Percentiles rank a stretch among this genome's conserved stretches.
phyloP scores from a whole-genome alignment of 1,140 invertebrate genomes.

The Drosophila repleta region DNA sequence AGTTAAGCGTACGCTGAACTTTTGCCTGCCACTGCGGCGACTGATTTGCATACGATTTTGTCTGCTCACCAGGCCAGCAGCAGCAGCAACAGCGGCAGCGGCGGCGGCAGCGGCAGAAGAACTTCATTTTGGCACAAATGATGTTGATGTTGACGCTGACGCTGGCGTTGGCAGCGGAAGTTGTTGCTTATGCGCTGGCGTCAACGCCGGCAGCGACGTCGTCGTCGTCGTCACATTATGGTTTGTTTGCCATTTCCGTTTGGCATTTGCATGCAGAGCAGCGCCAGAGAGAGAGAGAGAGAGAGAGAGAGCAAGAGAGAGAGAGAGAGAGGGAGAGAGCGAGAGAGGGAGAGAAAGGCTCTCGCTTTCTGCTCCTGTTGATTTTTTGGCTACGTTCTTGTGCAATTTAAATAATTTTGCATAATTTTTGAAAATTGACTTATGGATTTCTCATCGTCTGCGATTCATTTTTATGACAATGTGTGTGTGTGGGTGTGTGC shows the following conservation, averaged over 20 bases:
- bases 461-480: constrained; percentile 70
- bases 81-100: constrained; percentile 8
- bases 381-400: constrained; percentile 59
- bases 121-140: constrained; percentile 69
- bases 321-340: constrained; percentile 8
- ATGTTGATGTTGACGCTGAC: constrained; percentile 57
- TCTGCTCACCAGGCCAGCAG: constrained; percentile 54
- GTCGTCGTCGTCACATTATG: constrained; percentile 79
- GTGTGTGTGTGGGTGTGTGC: constrained; percentile 30
- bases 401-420: constrained; percentile 84
- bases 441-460: constrained; percentile 76
- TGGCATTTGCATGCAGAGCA: constrained; percentile 75
- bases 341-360: background rate
- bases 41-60: constrained; percentile 82
- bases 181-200: constrained; percentile 60
- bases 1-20: constrained; percentile 82
- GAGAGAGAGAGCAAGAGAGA: background rate
- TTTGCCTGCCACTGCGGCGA: constrained; percentile 64
- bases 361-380: constrained; percentile 53
- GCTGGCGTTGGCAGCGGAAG: constrained; percentile 59
- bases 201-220: constrained; percentile 33
- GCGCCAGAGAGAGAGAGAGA: background rate
- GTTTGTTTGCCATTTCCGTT: constrained; percentile 82
- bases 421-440: constrained; percentile 83
- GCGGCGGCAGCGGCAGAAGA: constrained; percentile 24